phyloP scores from a whole-genome alignment of 2,797 vertebrate genomes.

The Poliocrania exsul region DNA sequence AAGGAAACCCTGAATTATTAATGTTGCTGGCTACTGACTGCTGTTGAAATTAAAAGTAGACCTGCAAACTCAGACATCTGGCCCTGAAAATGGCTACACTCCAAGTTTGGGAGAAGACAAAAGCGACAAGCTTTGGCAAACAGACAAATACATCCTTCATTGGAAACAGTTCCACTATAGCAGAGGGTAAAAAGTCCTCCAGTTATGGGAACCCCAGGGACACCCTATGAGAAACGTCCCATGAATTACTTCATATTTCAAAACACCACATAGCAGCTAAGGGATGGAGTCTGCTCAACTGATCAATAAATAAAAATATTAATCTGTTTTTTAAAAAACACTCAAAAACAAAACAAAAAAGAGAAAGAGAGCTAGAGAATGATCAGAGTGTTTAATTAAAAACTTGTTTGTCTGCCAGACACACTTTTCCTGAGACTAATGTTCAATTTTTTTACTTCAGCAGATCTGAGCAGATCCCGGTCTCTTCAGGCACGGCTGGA shows the following conservation, averaged over 20 bases:
- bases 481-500: neutral
- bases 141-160: neutral
- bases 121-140: neutral
- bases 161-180: neutral
- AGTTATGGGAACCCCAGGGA: neutral
- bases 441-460: neutral
- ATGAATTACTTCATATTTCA: neutral
- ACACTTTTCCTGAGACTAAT: neutral
- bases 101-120: neutral
- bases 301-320: neutral
- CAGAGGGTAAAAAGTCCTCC: neutral
- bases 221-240: neutral
- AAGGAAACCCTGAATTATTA: neutral
- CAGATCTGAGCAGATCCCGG: neutral
- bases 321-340: neutral
- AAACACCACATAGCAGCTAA: neutral
- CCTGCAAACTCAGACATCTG: neutral
- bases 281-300: neutral
- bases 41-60: neutral
- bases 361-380: neutral
- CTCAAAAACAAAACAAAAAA: neutral
- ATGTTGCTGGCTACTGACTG: neutral
- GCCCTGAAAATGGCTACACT: neutral
- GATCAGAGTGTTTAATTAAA: neutral
- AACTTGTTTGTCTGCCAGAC: neutral